Base-by-base conservation (phyloP, 2,797 vertebrate genomes). In the Tokudaia muenninki region DNA sequence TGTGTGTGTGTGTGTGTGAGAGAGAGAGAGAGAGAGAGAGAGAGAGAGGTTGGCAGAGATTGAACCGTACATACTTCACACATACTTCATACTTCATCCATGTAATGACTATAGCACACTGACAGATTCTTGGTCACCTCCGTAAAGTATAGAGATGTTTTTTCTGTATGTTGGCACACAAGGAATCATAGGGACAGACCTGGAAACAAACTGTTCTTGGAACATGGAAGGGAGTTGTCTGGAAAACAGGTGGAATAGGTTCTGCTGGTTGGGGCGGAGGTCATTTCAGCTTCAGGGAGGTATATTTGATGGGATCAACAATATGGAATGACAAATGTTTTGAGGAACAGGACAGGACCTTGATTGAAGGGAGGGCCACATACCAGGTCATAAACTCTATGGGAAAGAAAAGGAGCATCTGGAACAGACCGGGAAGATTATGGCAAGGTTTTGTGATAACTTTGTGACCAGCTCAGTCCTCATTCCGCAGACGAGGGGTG, bases 311-410 rank as follows among this genome's bases (percentile, higher is more conserved):
- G 21, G 61, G n/a, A 47, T 37, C 80, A 77, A 61, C 80, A 59
- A 50, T 9, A 34, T 87, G 70, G 67, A 82, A 24, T 26, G n/a
- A 72, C 78, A 65, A 78, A 24, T 61, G 65, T 41, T 70, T 67
- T 93, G 50, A 86, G 88, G 55, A 84, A 41, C 16, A 94, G 63
- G 82, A 96, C 17, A 95, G 92, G 72, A 80, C 37, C 14, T 63
- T 26, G 0, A 55, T 87, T 86, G 34, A 83, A 90, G 80, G 44
- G 70, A 87, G 63, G 65, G 70, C 89, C 19, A 4, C 75, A 55
- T 70, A 19, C 19, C 7, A n/a, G 14, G 22, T 3, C 44, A 41
- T 17, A 5, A 8, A 72, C 13, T 67, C 26, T 31, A 2, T 12
- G 14, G 37, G 50, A 31, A 72, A 90, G 50, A 57, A 65, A 0